Conservation (phyloP, 2,888 invertebrate genomes). For the Lordiphosa andalusiaca region DNA sequence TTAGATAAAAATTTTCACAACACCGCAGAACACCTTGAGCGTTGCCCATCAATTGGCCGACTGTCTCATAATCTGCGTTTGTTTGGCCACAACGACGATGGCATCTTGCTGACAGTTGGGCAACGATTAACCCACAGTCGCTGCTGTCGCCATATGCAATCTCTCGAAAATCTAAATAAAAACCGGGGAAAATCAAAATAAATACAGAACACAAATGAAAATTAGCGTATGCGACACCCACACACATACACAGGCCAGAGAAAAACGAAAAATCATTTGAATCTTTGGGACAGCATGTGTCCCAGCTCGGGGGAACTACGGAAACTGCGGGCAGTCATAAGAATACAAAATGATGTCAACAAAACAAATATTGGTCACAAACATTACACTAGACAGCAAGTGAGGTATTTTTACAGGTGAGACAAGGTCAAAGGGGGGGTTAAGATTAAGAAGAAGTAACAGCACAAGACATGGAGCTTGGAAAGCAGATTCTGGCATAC, state of each 20-base stretch:
- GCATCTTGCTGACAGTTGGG: constrained; percentile 37
- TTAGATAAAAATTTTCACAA: constrained; percentile 14
- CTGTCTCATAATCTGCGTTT: constrained; percentile 63
- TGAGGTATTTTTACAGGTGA: too few species aligned
- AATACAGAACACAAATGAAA: constrained; percentile 45
- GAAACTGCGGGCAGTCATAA: constrained; percentile 58
- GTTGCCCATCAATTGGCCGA: constrained; percentile 49
- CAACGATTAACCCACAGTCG: constrained; percentile 53
- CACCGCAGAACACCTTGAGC: constrained; percentile 52
- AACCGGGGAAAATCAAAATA: constrained; percentile 29
- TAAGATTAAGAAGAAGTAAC: too few species aligned
- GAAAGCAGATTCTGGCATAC: too few species aligned
- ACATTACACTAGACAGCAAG: too few species aligned
- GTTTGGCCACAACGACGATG: constrained; percentile 42
- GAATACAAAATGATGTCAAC: constrained; percentile 51
- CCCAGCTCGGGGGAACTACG: constrained; percentile 31
- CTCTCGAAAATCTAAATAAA: constrained; percentile 17
- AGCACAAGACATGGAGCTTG: too few species aligned
- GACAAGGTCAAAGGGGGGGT: too few species aligned
- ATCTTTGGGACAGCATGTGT: constrained; percentile 25
- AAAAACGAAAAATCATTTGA: constrained; percentile 6
- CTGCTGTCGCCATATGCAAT: constrained; percentile 47
- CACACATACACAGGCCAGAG: constrained; percentile 44
- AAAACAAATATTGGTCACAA: constrained; percentile 37
- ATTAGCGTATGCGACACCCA: constrained; percentile 37